Percentiles rank a stretch among this genome's conserved stretches.
phyloP scores from a whole-genome alignment of 2,113 vertebrate genomes.

The Danio rerio region GRCz12tu NC_133176.1:23452001-23452500 shows the following conservation, averaged over 20 bases:
- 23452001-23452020: conserved; percentile 70
- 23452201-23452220: conserved; percentile 70
- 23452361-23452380: conserved; percentile 47
- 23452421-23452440: conserved; percentile 35
- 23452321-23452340: conserved; percentile 34
- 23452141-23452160: conserved; percentile 41
- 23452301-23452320: conserved; percentile 31
- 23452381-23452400: conserved; percentile 44
- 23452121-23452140: conserved; percentile 68
- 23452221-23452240: conserved; percentile 73
- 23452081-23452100: conserved; percentile 51
- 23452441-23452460: neutral
- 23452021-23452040: conserved; percentile 63
- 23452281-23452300: neutral
- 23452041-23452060: conserved; percentile 69
- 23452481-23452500: conserved; percentile 23
- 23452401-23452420: conserved; percentile 38
- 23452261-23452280: conserved; percentile 17
- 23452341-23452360: conserved; percentile 11
- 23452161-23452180: conserved; percentile 24
- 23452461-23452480: conserved; percentile 48
- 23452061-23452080: conserved; percentile 30
- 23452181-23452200: conserved; percentile 29
- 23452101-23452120: conserved; percentile 64
- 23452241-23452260: conserved; percentile 33